These are phyloP conservation scores for Eurytoma adleriae DNA, from an alignment of 2,888 invertebrate genomes.

Conservation along the genomic window DNA sequence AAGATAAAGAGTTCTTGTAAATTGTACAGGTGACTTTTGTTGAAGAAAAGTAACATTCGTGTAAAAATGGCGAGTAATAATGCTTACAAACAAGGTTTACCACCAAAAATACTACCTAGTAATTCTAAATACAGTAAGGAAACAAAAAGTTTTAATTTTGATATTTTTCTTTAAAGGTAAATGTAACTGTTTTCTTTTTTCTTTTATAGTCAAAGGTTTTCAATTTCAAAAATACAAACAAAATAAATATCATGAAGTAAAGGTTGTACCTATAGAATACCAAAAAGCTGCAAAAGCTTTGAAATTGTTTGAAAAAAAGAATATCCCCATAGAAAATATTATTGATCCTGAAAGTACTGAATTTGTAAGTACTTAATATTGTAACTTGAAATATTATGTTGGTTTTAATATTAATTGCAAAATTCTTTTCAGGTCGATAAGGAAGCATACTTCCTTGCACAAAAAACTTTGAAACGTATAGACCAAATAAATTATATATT, in stretches of 20 bases:
- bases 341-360: not conserved
- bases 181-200: not conserved
- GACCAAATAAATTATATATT: constrained; percentile 83
- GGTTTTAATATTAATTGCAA: not conserved
- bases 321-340: constrained; percentile 4
- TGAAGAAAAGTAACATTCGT: not conserved
- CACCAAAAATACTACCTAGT: constrained; percentile 15
- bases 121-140: constrained; percentile 36
- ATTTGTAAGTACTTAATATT: not conserved
- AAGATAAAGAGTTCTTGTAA: no score
- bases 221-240: constrained; percentile 8
- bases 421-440: not conserved
- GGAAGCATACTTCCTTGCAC: constrained; percentile 80
- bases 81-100: not conserved
- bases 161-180: not conserved
- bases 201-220: not conserved
- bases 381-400: not conserved
- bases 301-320: not conserved
- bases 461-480: constrained; percentile 82
- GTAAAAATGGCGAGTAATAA: not conserved
- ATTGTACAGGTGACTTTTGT: not conserved
- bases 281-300: constrained; percentile 34
- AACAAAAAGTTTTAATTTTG: not conserved
- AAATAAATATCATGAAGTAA: not conserved
- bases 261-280: constrained; percentile 29